Conservation (phyloP, 2,888 invertebrate genomes). For the Pedicia rivosa region DNA sequence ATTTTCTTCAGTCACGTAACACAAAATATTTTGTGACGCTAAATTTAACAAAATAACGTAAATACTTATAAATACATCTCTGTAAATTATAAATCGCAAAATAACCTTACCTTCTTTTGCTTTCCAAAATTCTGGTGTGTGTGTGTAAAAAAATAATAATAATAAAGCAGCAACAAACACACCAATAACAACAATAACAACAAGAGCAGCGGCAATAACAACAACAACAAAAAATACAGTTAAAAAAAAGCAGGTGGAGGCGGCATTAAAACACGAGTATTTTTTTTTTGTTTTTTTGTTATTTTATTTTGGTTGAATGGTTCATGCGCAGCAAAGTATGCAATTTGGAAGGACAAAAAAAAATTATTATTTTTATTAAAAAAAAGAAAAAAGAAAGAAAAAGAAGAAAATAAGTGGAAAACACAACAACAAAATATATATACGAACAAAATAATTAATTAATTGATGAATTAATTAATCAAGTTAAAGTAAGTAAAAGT, state of each 20-base stretch:
- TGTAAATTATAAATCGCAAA: too few species aligned
- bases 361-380: too few species aligned
- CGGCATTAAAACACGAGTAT: slow-evolving; percentile 6
- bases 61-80: too few species aligned
- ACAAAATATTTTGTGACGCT: too few species aligned
- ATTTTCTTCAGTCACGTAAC: too few species aligned
- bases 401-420: not conserved
- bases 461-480: not conserved
- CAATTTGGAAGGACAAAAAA: slow-evolving; percentile 14
- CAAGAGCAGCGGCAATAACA: too few species aligned
- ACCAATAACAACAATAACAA: slow-evolving; percentile 10
- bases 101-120: slow-evolving; percentile 63
- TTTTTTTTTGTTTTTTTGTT: slow-evolving; percentile 2
- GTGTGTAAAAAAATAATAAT: slow-evolving; percentile 8
- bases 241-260: slow-evolving; percentile 12
- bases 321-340: slow-evolving; percentile 14
- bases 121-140: slow-evolving; percentile 55
- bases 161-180: too few species aligned
- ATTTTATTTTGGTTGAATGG: slow-evolving; percentile 4
- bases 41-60: too few species aligned
- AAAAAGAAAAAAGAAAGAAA: slow-evolving; percentile 7
- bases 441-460: not conserved
- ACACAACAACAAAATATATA: not conserved
- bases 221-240: too few species aligned
- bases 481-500: not conserved